Evolutionary conservation across 2,113 vertebrate species (phyloP), one percentile per base, ranked within the genome.

Genomic region (Diphyllodes magnificus): DNA sequence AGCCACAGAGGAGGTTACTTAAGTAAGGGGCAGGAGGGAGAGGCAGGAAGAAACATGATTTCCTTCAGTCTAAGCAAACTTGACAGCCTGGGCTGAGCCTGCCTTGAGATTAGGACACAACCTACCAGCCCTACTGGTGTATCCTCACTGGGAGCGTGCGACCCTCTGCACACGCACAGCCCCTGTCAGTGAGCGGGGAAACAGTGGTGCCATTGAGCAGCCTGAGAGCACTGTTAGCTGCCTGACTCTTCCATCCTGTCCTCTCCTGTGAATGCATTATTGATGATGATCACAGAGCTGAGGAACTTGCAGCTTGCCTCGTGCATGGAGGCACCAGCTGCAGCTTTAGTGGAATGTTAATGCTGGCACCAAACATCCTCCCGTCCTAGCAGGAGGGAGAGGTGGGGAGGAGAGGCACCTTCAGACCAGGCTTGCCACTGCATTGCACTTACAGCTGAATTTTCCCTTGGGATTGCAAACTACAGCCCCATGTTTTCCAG

Each of bases 141-240:
- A 27, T 49, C 69, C 72, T 91, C 70, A 18, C 25, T 1, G 13
- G 37, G 31, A 79, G 15, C 0, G 0, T 49, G 27, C 1, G 1
- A 21, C 30, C 25, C 30, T 65, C 23, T 0, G 5, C 65, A 40
- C 37, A 24, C 0, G 2, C 45, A 53, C 28, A 44, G 54, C 30
- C 44, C 11, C 11, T 3, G 0, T 8, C 9, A 11, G 60, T 0
- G 66, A 87, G 90, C 5, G 0, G 51, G 33, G 24, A 72, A 82
- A 97, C 96, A 97, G 93, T 93, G 78, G n/a, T 88, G 92, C 92
- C 92, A 96, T 84, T 97, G 97, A 98, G 91, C 78, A 97, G 66
- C 79, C 93, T 37, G 50, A 83, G 90, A 95, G 90, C 47, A 39
- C 92, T 70, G 49, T 69, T 93, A 75, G 86, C 86, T 92, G 83